Conservation (phyloP, 2,797 vertebrate genomes). For the Lates japonicus region DNA sequence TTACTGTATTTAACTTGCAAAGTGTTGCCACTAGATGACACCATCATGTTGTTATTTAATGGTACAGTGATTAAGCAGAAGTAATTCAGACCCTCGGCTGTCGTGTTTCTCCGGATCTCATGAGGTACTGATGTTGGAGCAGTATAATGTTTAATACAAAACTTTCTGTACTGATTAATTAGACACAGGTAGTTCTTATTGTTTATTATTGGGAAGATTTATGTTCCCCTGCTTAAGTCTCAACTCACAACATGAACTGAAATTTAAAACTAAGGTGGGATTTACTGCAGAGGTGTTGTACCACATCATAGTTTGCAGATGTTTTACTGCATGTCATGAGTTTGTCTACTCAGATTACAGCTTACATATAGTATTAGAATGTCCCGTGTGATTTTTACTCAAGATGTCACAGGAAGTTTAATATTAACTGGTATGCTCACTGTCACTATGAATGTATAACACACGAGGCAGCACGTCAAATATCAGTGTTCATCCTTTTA, state of each 20-base stretch:
- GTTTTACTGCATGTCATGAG: background rate
- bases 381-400: background rate
- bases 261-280: too few relatives aligned
- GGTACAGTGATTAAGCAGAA: background rate
- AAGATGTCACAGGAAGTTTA: background rate
- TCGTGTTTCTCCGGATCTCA: too few relatives aligned
- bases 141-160: background rate
- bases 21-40: constrained; percentile 74
- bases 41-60: background rate
- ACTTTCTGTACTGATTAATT: background rate
- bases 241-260: too few relatives aligned
- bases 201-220: background rate
- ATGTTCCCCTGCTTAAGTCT: background rate
- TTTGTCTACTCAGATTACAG: background rate
- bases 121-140: background rate
- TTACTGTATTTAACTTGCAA: background rate
- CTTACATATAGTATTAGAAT: too few relatives aligned
- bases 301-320: background rate
- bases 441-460: background rate
- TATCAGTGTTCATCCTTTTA: background rate
- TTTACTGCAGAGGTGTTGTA: background rate
- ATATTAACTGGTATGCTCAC: background rate
- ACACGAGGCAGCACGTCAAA: background rate
- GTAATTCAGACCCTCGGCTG: background rate
- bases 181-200: background rate